These are phyloP conservation scores for Heterotis niloticus DNA, from an alignment of 2,113 vertebrate genomes.

Conservation along the genomic window DNA sequence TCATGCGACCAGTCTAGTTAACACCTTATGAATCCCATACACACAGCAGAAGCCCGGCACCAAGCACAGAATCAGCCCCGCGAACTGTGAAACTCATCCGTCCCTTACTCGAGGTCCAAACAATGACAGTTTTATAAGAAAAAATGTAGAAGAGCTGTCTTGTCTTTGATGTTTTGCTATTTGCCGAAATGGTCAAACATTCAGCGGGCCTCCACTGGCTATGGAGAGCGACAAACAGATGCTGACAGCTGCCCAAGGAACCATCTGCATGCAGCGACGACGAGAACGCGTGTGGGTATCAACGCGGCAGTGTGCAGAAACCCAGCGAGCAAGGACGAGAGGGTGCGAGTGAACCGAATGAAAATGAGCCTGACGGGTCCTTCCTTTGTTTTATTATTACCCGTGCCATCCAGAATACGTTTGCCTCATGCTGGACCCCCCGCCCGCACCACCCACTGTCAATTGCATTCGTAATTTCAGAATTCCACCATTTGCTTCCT, in stretches of 20 bases:
- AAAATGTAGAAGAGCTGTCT: constrained; percentile 32
- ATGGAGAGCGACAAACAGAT: background rate
- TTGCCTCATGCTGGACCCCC: constrained; percentile 61
- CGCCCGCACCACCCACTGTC: constrained; percentile 40
- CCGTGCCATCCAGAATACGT: constrained; percentile 67
- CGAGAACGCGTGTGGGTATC: constrained; percentile 49
- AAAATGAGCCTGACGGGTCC: constrained; percentile 56
- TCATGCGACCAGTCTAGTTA: constrained; percentile 48
- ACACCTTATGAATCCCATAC: constrained; percentile 40
- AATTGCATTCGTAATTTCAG: constrained; percentile 61
- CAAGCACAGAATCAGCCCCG: too few relatives aligned
- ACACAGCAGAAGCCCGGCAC: background rate
- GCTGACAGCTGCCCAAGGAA: background rate
- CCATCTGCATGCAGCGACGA: background rate
- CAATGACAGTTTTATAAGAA: constrained; percentile 31
- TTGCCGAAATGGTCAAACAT: constrained; percentile 22
- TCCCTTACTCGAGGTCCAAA: constrained; percentile 9
- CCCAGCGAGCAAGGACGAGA: constrained; percentile 61
- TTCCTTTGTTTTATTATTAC: constrained; percentile 53
- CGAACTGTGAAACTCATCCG: background rate
- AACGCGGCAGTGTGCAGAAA: constrained; percentile 64
- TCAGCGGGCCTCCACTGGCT: background rate
- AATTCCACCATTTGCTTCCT: constrained; percentile 58
- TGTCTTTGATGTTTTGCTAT: constrained; percentile 34
- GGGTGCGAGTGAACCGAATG: constrained; percentile 59